A percentile compares a stretch with the other conserved stretches of the same genome.
phyloP scores from a whole-genome alignment of 2,797 vertebrate genomes.

The Setipinna tenuifilis region DNA sequence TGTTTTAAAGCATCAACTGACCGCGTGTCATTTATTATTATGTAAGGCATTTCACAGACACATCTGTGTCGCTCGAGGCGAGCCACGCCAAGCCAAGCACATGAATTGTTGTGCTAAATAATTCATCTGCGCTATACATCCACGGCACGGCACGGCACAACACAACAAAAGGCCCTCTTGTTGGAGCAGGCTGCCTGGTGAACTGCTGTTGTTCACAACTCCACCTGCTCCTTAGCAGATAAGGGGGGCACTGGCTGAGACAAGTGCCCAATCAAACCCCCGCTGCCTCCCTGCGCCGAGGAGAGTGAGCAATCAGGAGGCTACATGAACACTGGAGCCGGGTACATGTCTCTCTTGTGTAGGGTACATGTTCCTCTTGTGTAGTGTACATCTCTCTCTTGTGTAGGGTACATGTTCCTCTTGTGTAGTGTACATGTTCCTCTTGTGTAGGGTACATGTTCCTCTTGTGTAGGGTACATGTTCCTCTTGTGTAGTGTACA shows the following conservation, averaged over 20 bases:
- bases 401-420: too few species aligned
- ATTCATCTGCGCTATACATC: not conserved
- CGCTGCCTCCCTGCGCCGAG: not conserved
- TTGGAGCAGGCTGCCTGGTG: not conserved
- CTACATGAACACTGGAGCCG: not conserved
- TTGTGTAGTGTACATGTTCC: too few species aligned
- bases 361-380: not conserved
- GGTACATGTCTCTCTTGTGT: too few species aligned
- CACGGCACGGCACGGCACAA: too few species aligned
- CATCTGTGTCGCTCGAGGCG: not conserved
- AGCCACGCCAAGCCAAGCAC: not conserved
- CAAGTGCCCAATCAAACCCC: not conserved
- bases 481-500: too few species aligned
- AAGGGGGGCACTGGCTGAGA: not conserved
- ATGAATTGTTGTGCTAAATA: not conserved
- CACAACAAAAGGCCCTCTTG: not conserved
- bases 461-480: too few species aligned
- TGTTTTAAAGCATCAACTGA: not conserved
- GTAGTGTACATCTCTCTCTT: not conserved
- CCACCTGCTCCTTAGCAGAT: constrained; percentile 6
- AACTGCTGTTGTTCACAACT: not conserved
- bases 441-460: too few species aligned
- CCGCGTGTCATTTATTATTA: not conserved
- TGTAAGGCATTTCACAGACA: not conserved
- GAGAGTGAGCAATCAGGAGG: not conserved